Base-by-base conservation (phyloP, 2,113 vertebrate genomes). In the Cyprinodon variegatus region DNA sequence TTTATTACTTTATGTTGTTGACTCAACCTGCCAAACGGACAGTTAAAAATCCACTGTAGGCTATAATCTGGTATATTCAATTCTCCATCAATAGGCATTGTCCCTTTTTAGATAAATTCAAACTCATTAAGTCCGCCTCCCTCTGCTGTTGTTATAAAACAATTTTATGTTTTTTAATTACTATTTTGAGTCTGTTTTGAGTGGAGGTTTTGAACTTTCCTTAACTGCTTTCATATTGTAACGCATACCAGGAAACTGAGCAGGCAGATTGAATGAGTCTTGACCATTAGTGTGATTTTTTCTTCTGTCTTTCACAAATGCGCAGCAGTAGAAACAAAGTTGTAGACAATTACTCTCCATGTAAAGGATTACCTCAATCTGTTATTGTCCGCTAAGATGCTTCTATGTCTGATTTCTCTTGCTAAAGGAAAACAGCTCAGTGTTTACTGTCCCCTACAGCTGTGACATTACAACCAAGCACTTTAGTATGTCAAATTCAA, bases 251-350 rank as follows among this genome's bases (percentile, higher is more conserved):
- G 48, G 64, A 78, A 62, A 5, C 36, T n/a, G 65, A 48, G 61
- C 41, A 72, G 63, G 71, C 17, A 6, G 5, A 37, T 29, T 65
- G 15, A 57, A 41, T 83, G 85, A 59, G 71, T 38, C 60, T 79
- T 67, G 6, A 45, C 46, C 48, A 50, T 60, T 65, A 57, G 84
- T 76, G 40, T 76, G 61, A 70, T 76, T 82, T 68, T 64, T 66
- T 41, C 78, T 69, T 3, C 17, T 22, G 39, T 46, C 40, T 68
- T n/a, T 73, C 39, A 12, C 78, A 12, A 17, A 37, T 70, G 4
- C 40, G 57, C 11, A 62, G 41, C 68, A 15, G 4, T 74, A 40
- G 65, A 57, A 60, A n/a, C 17, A 41, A 1, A 41, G 41, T 41
- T 41, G 4, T 41, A 41, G 9, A 41, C 41, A 41, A 41, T 57